These are phyloP conservation scores for Amphipyra tragopoginis DNA, from an alignment of 2,888 invertebrate species.

Conservation along the genomic window DNA sequence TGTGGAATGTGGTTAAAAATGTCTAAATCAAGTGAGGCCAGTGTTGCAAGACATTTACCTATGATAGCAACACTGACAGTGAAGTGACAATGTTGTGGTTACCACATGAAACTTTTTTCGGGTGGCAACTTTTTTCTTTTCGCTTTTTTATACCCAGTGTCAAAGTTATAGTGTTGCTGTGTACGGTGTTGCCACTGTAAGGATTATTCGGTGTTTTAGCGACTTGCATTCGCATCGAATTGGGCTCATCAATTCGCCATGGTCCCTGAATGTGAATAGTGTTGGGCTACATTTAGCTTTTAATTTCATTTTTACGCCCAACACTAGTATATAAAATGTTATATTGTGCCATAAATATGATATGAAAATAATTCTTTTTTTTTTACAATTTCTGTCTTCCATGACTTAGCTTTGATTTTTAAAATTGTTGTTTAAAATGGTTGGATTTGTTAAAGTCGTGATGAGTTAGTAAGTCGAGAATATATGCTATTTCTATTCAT, in stretches of 20 bases:
- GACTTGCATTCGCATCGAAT: slow-evolving; percentile 51
- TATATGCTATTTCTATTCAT: slow-evolving; percentile 66
- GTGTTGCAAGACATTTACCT: slow-evolving; percentile 52
- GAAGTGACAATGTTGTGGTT: slow-evolving; percentile 50
- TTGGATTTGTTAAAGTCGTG: slow-evolving; percentile 51
- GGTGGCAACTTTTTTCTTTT: slow-evolving; percentile 50
- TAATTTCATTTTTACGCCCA: slow-evolving; percentile 39
- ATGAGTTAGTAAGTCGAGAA: slow-evolving; percentile 42
- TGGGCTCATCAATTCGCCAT: slow-evolving; percentile 57
- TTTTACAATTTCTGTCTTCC: slow-evolving; percentile 67
- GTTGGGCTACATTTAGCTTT: slow-evolving; percentile 49
- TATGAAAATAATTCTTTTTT: slow-evolving; percentile 48
- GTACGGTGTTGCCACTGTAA: slow-evolving; percentile 61
- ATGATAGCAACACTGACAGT: slow-evolving; percentile 53
- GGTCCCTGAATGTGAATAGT: slow-evolving; percentile 53
- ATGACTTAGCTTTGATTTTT: slow-evolving; percentile 56
- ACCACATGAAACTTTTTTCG: slow-evolving; percentile 29
- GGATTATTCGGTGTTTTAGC: slow-evolving; percentile 63
- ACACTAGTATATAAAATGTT: slow-evolving; percentile 45
- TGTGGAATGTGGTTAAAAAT: slow-evolving; percentile 21
- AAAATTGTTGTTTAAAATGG: slow-evolving; percentile 49
- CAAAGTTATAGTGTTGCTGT: slow-evolving; percentile 58
- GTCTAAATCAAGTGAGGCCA: slow-evolving; percentile 26
- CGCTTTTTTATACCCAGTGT: slow-evolving; percentile 56
- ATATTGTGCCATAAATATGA: slow-evolving; percentile 58